Evolutionary conservation across 1,140 invertebrate species (phyloP).

Genomic region (Cherax quadricarinatus): DNA sequence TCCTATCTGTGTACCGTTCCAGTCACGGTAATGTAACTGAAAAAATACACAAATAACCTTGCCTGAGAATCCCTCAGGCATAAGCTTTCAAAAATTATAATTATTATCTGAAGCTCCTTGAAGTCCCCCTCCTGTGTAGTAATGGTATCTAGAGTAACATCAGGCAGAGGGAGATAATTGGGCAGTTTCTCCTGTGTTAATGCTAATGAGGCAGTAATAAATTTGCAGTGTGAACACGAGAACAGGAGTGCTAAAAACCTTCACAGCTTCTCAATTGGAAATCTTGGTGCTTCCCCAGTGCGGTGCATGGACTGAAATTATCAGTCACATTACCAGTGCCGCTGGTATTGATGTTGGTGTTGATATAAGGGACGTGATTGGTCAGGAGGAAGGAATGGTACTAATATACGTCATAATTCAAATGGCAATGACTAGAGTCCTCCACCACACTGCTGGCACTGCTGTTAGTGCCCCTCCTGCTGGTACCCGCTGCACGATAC

Average conservation of each 20-base stretch:
- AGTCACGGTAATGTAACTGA: too few relatives aligned
- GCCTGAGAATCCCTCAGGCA: conserved; percentile 80
- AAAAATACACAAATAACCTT: too few relatives aligned
- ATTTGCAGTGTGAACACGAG: conserved; percentile 75
- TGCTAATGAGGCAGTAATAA: conserved; percentile 82
- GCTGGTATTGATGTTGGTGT: conserved; percentile 32
- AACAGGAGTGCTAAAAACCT: conserved; percentile 76
- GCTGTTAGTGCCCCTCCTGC: conserved; percentile 44
- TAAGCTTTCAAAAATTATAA: conserved; percentile 86
- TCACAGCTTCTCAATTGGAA: conserved; percentile 76
- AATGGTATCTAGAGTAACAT: conserved; percentile 88
- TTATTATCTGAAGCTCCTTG: conserved; percentile 89
- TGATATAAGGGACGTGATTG: conserved; percentile 53
- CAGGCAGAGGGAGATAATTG: conserved; percentile 86
- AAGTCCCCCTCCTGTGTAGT: conserved; percentile 85
- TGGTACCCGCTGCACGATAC: conserved; percentile 1
- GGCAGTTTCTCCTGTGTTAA: conserved; percentile 88
- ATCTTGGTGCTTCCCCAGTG: conserved; percentile 74
- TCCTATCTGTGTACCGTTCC: too few relatives aligned
- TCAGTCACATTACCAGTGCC: conserved; percentile 54
- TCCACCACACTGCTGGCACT: conserved; percentile 65
- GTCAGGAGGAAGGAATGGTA: conserved; percentile 56
- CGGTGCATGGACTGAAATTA: conserved; percentile 63
- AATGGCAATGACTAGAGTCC: conserved; percentile 42
- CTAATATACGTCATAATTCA: conserved; percentile 69